phyloP scores from a whole-genome alignment of 2,113 vertebrate genomes.

The Platysternon megacephalum region DNA sequence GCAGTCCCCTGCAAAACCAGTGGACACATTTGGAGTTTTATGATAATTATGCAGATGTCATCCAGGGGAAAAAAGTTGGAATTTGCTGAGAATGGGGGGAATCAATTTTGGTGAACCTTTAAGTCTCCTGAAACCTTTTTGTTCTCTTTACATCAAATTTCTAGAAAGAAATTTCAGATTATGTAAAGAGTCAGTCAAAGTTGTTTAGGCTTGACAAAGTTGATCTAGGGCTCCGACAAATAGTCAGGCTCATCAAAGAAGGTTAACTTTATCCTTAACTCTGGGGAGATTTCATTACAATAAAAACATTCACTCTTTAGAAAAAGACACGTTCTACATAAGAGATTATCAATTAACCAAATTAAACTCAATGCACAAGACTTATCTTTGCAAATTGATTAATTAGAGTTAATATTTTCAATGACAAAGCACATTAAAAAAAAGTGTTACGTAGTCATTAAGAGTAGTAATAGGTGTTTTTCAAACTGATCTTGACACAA shows the following conservation, averaged over 20 bases:
- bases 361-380: background rate
- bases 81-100: background rate
- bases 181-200: too few relatives aligned
- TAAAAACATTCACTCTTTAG: background rate
- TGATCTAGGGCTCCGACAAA: background rate
- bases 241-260: background rate
- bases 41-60: background rate
- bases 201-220: background rate
- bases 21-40: background rate
- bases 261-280: background rate
- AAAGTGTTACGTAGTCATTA: background rate
- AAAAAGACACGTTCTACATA: background rate
- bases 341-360: background rate
- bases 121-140: background rate
- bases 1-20: background rate
- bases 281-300: background rate
- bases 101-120: background rate
- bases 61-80: background rate
- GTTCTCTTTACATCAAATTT: background rate
- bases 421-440: background rate
- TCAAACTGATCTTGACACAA: background rate
- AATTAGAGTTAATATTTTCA: background rate
- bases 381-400: background rate
- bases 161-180: too few relatives aligned
- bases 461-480: background rate